phyloP scores from a whole-genome alignment of 2,113 vertebrate genomes.

The Panthera tigris region DNA sequence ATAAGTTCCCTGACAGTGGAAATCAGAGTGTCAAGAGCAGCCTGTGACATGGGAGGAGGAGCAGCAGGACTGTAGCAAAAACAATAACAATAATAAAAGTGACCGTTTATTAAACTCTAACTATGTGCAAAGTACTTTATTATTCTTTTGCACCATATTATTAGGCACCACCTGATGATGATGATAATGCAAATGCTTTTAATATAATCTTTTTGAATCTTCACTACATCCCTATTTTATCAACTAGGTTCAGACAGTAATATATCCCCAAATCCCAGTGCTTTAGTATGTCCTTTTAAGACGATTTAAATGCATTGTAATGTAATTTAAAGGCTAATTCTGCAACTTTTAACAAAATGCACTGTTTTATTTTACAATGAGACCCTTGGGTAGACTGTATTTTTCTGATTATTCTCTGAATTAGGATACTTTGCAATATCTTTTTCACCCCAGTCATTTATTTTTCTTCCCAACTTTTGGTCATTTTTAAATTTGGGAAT shows the following conservation, averaged over 20 bases:
- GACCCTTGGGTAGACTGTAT: background rate
- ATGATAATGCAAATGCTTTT: background rate
- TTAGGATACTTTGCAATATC: background rate
- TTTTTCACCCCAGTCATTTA: background rate
- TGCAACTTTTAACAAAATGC: background rate
- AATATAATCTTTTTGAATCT: background rate
- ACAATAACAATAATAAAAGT: background rate
- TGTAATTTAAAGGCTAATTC: background rate
- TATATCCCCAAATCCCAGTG: background rate
- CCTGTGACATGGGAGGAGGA: background rate
- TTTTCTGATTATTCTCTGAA: background rate
- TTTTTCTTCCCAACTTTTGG: constrained; percentile 36
- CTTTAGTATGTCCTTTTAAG: background rate
- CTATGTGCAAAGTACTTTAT: background rate
- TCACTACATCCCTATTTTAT: background rate
- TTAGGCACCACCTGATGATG: background rate
- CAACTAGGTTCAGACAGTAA: background rate
- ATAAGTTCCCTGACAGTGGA: background rate
- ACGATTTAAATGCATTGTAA: background rate
- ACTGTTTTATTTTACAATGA: constrained; percentile 2
- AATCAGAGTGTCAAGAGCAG: background rate
- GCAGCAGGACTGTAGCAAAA: background rate
- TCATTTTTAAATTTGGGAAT: background rate
- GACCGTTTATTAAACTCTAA: background rate
- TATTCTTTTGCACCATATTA: background rate